Base-by-base conservation (phyloP, 2,113 vertebrate species). In the Eulemur macaco region DNA sequence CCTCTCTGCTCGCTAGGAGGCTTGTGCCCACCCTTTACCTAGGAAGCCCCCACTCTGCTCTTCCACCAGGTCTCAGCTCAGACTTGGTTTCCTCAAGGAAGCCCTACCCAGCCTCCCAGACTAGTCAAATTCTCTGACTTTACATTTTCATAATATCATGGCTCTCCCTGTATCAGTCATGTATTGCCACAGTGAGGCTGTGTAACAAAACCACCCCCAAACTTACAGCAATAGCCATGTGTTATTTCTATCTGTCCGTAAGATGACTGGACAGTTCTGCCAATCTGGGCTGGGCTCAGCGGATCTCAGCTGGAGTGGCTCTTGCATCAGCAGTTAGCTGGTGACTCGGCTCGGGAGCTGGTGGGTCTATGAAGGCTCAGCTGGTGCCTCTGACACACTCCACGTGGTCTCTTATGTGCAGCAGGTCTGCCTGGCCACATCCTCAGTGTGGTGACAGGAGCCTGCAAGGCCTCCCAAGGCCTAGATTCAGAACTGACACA, bases 361-460 rank as follows among this genome's bases (percentile, higher is more conserved):
- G 39, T 12, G 29, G 37, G 37, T 20, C 13, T 18, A 18, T 0
- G 21, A 17, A 5, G n/a, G 15, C 56, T n/a, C n/a, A 0, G 25
- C n/a, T 15, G 18, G 21, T 8, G n/a, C 8, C 81, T 29, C 39
- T 2, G 7, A 29, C 29, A 1, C 11, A 37, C 10, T 34, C 83
- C 47, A 6, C 8, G 6, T 25, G 52, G 12, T n/a, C 42, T 54
- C 34, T 15, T 17, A 1, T 13, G 10, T 13, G 23, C 58, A 83
- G 64, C 58, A 27, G 60, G 83, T 42, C 78, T 2, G 2, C 56
- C 25, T 4, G 5, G 82, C 3, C 12, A 8, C 4, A 6, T 31
- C 34, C 64, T 50, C 15, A 12, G 0, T 0, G 8, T 1, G 8
- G 29, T 42, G 58, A 13, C n/a, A 39, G n/a, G 25, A 31, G 7